These are phyloP conservation scores for Odontocerum albicorne DNA, from an alignment of 2,888 invertebrate species.

Conservation along the genomic window DNA sequence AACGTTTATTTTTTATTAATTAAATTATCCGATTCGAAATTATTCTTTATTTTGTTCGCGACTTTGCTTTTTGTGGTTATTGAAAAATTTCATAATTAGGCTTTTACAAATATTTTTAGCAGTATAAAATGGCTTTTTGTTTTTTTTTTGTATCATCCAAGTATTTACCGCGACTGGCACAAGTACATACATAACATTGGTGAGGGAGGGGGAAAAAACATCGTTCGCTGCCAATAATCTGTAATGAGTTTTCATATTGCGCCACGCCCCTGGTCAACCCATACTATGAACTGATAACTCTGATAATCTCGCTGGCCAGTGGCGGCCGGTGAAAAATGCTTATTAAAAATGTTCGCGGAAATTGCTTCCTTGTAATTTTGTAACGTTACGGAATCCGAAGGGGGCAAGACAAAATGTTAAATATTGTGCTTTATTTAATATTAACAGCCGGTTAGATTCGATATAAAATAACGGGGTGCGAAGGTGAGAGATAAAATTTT, in stretches of 20 bases:
- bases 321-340: constrained; percentile 7
- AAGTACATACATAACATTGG: too few species aligned
- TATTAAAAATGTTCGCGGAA: constrained; percentile 15
- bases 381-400: neutral
- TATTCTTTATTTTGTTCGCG: too few species aligned
- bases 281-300: constrained; percentile 24
- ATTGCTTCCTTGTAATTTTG: constrained; percentile 10
- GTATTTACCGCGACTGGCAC: too few species aligned
- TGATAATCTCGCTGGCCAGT: constrained; percentile 25
- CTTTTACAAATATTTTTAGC: too few species aligned
- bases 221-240: constrained; percentile 33
- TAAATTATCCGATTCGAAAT: too few species aligned
- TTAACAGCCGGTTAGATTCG: neutral
- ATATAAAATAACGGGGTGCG: neutral
- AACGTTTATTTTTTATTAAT: too few species aligned
- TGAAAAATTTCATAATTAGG: too few species aligned
- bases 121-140: too few species aligned
- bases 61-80: too few species aligned
- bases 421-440: neutral
- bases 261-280: constrained; percentile 28
- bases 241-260: constrained; percentile 35
- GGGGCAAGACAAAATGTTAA: too few species aligned
- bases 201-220: constrained; percentile 7
- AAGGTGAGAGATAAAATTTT: too few species aligned
- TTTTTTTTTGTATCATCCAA: too few species aligned